These are phyloP conservation scores for Drosophila nr. perissopoda DNA, from an alignment of 2,888 invertebrate genomes.

Conservation along the genomic window DNA sequence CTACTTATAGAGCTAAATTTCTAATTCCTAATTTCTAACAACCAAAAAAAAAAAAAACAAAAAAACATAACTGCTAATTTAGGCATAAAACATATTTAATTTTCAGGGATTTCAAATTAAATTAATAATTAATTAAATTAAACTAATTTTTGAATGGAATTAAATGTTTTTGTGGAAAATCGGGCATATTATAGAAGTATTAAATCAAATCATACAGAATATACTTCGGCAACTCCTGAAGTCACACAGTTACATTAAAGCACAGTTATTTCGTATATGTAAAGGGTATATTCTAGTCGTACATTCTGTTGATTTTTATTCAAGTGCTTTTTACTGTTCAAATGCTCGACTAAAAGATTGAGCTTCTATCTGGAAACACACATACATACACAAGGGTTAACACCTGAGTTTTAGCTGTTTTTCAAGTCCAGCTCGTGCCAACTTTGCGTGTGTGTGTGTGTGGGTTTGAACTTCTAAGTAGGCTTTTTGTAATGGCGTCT, in stretches of 20 bases:
- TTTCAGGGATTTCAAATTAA: background rate
- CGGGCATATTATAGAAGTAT: too few relatives aligned
- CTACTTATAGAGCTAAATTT: background rate
- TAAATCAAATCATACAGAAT: background rate
- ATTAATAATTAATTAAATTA: background rate
- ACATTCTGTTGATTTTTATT: background rate
- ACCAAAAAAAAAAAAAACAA: too few relatives aligned
- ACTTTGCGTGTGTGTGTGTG: slow-evolving; percentile 38
- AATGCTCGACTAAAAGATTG: slow-evolving; percentile 43
- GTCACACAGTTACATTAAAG: background rate
- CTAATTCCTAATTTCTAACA: too few relatives aligned
- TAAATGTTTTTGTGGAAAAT: background rate
- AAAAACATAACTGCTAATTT: too few relatives aligned
- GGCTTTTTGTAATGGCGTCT: slow-evolving; percentile 57
- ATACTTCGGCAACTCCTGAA: background rate
- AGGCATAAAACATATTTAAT: too few relatives aligned
- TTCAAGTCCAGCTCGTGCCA: slow-evolving; percentile 59
- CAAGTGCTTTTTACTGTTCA: slow-evolving; percentile 70
- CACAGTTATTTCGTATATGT: background rate
- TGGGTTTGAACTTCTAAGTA: slow-evolving; percentile 44
- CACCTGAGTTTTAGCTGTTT: slow-evolving; percentile 53
- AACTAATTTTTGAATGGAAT: background rate
- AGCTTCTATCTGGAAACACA: slow-evolving; percentile 65
- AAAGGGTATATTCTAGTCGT: background rate
- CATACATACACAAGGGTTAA: slow-evolving; percentile 44